Percentiles rank a stretch among this genome's conserved stretches.
These are phyloP conservation scores for Podotricha telesiphe DNA, from an alignment of 2,888 invertebrate species.

Conservation along the genomic window DNA sequence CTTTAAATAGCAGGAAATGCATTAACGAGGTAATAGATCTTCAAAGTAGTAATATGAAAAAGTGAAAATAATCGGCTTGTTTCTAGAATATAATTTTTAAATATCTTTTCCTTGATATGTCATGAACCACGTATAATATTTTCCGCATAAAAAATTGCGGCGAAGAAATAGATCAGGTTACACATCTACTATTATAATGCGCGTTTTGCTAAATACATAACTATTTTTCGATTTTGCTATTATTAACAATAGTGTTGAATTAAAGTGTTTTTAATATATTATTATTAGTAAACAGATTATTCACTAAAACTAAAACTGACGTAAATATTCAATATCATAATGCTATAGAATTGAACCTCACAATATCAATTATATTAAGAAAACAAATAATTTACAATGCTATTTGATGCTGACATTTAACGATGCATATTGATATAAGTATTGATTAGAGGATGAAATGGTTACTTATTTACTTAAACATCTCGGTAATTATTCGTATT, in stretches of 20 bases:
- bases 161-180: neutral
- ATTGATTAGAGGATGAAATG: neutral
- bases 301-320: too few species aligned
- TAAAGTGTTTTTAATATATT: neutral
- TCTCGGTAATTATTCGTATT: neutral
- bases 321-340: too few species aligned
- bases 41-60: neutral
- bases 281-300: too few species aligned
- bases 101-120: constrained; percentile 1
- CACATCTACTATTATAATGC: neutral
- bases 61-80: neutral
- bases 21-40: neutral
- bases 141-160: neutral
- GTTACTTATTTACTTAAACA: neutral
- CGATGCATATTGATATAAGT: neutral
- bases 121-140: neutral
- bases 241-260: neutral
- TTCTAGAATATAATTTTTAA: neutral
- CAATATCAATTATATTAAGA: neutral
- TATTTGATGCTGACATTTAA: neutral
- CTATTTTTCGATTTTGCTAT: neutral
- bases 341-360: neutral
- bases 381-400: neutral
- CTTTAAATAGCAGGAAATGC: constrained; percentile 3
- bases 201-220: neutral